Base-by-base conservation (phyloP, 2,888 invertebrate genomes). In the Zhengitettix transpicula region DNA sequence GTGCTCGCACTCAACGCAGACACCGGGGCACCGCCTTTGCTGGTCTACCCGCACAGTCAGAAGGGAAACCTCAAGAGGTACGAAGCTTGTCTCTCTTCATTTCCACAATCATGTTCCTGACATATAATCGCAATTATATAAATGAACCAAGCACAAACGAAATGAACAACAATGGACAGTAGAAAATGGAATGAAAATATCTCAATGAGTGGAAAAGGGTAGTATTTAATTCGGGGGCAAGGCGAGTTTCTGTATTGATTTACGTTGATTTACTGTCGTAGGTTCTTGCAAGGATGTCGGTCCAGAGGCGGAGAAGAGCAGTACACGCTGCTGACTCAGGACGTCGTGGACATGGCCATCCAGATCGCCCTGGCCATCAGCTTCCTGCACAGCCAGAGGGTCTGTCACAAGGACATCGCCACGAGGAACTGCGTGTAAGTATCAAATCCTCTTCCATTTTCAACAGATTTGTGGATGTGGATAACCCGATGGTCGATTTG, bases 351-450 rank as follows among this genome's bases (percentile, higher is more conserved):
- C 66, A 81, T 92, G 74, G 89, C 89, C 1, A 88, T 88, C 67
- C 94, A 95, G 72, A 81, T 90, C 64, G 84, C 90, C 56, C 81
- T 89, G 67, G 96, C 91, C 17, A 78, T 93, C 62, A 86, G 89
- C 63, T 94, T 89, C 74, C 78, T 96, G 65, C 95, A 96, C 71
- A 85, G 87, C 59, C 88, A 89, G 69, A 83, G 88, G 61, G 80
- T 96, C 60, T 81, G 94, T 63, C 95, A 96, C 72, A 85, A 87
- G 71, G 96, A 96, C 72, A 79, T 96, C 61, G 92, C 95, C 10
- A 82, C 91, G 51, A 84, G 95, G 70, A 95, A 94, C 75, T 93
- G 92, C 75, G 83, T 92, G 90, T 47, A n/a, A 47, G 47, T 47
- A 7, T 2, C 12, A 12, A 11, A 42, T 11, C 44, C 44, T 11